Conservation (phyloP, 2,797 vertebrate species). For the Anas capensis region DNA sequence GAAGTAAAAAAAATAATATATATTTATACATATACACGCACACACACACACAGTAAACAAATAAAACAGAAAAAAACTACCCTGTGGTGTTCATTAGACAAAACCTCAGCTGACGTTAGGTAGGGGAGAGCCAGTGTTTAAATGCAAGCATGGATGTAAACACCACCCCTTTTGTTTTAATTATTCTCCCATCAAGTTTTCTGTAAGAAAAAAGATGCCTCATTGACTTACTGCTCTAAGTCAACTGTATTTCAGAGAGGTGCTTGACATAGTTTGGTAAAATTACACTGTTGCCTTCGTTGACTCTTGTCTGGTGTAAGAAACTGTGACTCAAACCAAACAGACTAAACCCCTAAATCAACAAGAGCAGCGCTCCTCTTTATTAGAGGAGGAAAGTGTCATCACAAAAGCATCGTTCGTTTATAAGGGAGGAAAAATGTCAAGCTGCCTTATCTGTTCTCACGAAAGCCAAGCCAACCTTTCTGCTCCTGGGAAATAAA, state of each 20-base stretch:
- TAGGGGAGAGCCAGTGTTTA: not conserved
- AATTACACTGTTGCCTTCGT: not conserved
- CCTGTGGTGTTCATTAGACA: not conserved
- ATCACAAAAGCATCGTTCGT: not conserved
- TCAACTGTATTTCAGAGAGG: not conserved
- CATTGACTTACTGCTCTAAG: rapidly evolving
- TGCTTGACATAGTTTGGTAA: rapidly evolving
- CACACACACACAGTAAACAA: not conserved
- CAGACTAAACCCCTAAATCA: not conserved
- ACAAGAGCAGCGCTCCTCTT: not conserved
- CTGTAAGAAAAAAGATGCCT: not conserved
- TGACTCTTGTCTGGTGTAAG: not conserved
- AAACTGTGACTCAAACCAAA: not conserved
- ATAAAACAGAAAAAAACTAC: not conserved
- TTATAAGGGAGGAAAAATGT: constrained; percentile 1
- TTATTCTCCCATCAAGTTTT: not conserved
- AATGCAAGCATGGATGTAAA: not conserved
- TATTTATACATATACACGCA: not conserved
- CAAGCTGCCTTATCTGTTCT: constrained; percentile 11
- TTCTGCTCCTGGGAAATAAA: constrained; percentile 19
- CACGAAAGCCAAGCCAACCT: not conserved
- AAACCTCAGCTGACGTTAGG: not conserved
- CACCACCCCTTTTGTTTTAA: not conserved
- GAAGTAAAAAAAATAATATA: not conserved
- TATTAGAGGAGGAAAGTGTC: not conserved